Evolutionary conservation across 2,888 invertebrate genomes (phyloP).

Genomic region (Priocnemis perturbator): DNA sequence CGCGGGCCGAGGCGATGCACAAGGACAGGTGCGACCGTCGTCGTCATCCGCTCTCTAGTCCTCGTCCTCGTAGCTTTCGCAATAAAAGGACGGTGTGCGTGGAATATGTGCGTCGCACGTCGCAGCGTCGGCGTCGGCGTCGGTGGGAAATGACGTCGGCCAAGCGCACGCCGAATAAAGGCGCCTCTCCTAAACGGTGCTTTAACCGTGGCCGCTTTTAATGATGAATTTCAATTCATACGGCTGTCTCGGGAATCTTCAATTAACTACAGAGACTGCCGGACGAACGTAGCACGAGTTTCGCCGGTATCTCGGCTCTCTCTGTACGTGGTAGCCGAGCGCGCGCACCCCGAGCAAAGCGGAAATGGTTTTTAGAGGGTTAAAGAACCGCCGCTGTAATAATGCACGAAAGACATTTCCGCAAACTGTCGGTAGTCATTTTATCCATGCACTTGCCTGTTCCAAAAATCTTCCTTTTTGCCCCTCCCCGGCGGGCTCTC

Average conservation of each 20-base stretch:
- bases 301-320: background rate
- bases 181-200: background rate
- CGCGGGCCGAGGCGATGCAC: background rate
- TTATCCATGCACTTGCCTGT: background rate
- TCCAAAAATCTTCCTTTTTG: background rate
- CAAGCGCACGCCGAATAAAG: background rate
- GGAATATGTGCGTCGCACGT: constrained; percentile 29
- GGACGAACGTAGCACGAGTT: background rate
- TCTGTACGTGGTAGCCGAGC: background rate
- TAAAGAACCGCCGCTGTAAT: constrained; percentile 1
- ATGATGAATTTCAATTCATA: constrained; percentile 8
- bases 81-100: constrained; percentile 40
- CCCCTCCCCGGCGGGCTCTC: background rate
- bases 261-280: background rate
- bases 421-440: background rate
- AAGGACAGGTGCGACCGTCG: no score
- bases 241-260: background rate
- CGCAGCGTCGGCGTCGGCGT: background rate
- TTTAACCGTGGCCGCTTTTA: background rate
- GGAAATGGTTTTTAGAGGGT: background rate
- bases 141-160: background rate
- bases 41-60: background rate
- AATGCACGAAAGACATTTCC: background rate
- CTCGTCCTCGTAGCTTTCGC: background rate
- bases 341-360: background rate